Percentiles rank a stretch among this genome's conserved stretches.
These are phyloP conservation scores for Zaprionus ghesquierei DNA, from an alignment of 1,140 invertebrate species.

Conservation along the genomic window DNA sequence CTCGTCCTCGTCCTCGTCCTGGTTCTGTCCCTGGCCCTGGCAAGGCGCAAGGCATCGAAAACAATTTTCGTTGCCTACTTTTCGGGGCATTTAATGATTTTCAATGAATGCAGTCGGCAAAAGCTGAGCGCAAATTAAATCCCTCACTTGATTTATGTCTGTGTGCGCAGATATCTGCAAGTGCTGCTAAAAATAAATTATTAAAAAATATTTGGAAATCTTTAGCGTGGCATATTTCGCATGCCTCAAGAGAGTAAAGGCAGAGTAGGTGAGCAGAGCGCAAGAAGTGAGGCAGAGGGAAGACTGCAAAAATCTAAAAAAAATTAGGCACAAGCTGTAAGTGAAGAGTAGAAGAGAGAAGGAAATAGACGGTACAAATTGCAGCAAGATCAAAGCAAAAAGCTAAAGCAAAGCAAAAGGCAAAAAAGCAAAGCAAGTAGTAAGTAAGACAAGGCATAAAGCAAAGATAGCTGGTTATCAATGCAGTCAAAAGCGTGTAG, in stretches of 20 bases:
- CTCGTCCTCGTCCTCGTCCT: no score
- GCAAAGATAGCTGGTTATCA: neutral
- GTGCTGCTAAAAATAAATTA: slow-evolving; percentile 18
- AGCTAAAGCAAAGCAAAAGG: neutral
- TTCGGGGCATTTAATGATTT: slow-evolving; percentile 20
- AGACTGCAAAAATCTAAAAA: no score
- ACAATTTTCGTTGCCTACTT: slow-evolving; percentile 19
- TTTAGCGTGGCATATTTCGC: slow-evolving; percentile 3
- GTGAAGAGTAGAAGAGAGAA: neutral
- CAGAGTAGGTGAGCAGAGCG: neutral
- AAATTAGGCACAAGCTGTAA: neutral
- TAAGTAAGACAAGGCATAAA: neutral
- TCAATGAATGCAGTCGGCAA: slow-evolving; percentile 4
- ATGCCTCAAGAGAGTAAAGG: neutral
- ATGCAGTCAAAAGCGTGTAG: neutral
- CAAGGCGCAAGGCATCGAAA: neutral
- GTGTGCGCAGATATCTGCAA: neutral
- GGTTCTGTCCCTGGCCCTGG: neutral
- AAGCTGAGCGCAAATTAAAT: neutral
- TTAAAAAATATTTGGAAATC: slow-evolving; percentile 14
- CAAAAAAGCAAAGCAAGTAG: neutral
- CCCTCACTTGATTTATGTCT: slow-evolving; percentile 28
- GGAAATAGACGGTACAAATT: neutral
- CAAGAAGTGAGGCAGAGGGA: neutral
- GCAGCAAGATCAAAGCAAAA: neutral